These are phyloP conservation scores for Chionis minor DNA, from an alignment of 2,113 vertebrate species.

Conservation along the genomic window DNA sequence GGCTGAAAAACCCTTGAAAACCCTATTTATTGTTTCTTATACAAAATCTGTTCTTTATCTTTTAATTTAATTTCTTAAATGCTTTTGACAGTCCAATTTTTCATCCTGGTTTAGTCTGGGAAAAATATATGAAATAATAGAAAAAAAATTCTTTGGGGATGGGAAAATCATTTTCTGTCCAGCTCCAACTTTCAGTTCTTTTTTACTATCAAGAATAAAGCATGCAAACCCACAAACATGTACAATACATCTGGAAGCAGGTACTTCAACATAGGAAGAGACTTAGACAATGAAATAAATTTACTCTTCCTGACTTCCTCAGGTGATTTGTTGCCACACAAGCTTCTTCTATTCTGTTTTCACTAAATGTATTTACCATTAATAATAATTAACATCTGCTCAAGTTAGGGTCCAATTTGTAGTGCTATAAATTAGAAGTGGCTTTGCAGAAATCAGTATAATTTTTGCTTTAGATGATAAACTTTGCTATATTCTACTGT, in stretches of 20 bases:
- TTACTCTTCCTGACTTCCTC: not conserved
- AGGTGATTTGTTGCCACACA: slow-evolving; percentile 27
- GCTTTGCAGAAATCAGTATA: not conserved
- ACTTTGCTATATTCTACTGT: not conserved
- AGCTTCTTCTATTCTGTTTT: not conserved
- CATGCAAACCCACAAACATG: not conserved
- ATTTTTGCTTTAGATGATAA: not conserved
- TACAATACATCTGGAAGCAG: slow-evolving; percentile 29
- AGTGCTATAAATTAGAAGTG: slow-evolving; percentile 18
- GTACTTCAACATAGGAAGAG: not conserved
- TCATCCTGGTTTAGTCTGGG: slow-evolving; percentile 15
- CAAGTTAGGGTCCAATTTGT: not conserved
- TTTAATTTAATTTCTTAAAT: slow-evolving; percentile 25
- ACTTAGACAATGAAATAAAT: slow-evolving; percentile 26
- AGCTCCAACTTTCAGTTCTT: not conserved
- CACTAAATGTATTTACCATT: not conserved
- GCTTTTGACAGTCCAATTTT: slow-evolving; percentile 42
- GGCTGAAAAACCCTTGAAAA: not conserved
- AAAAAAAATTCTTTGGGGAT: not conserved
- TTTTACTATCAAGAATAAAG: not conserved
- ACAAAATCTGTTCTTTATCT: slow-evolving; percentile 36
- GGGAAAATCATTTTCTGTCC: slow-evolving; percentile 10
- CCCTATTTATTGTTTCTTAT: not conserved
- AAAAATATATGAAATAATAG: slow-evolving; percentile 20
- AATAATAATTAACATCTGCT: slow-evolving; percentile 40